phyloP scores from a whole-genome alignment of 2,797 vertebrate species.

The Gobionotothen gibberifrons region DNA sequence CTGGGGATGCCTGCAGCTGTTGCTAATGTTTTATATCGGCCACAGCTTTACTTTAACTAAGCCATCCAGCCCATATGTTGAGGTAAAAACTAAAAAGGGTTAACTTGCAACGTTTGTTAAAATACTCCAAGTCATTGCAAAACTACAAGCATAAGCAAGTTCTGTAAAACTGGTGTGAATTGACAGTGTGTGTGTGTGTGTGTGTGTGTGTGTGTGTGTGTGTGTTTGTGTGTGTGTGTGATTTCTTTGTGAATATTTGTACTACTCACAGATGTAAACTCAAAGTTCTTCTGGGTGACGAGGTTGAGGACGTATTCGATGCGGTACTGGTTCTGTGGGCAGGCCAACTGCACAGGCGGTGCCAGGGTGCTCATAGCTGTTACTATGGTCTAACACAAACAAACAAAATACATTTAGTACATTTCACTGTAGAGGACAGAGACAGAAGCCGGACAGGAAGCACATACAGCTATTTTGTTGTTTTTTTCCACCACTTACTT shows the following conservation, averaged over 20 bases:
- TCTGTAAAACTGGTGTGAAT: not conserved
- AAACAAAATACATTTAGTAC: conserved; percentile 1
- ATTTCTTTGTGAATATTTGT: not conserved
- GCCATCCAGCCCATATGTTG: not conserved
- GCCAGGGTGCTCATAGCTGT: conserved; percentile 94
- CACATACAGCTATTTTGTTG: not conserved
- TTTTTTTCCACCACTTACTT: conserved; percentile 82
- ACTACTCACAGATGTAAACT: conserved; percentile 93
- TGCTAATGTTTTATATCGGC: not conserved
- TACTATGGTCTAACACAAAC: conserved; percentile 90
- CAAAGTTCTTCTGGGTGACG: conserved; percentile 94
- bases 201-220: not conserved
- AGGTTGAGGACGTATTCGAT: conserved; percentile 96
- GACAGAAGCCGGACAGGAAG: not conserved
- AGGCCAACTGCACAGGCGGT: conserved; percentile 93
- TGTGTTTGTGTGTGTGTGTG: not conserved
- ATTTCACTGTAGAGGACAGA: not conserved
- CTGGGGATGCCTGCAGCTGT: not conserved
- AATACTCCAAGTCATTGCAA: not conserved
- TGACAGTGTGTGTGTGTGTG: not conserved
- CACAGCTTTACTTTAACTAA: not conserved
- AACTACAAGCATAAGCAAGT: not conserved
- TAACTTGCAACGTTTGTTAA: not conserved
- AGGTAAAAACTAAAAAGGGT: not conserved
- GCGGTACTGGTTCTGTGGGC: conserved; percentile 92